Evolutionary conservation across 2,888 invertebrate genomes (phyloP).

Genomic region (Drosophila demipolita): DNA sequence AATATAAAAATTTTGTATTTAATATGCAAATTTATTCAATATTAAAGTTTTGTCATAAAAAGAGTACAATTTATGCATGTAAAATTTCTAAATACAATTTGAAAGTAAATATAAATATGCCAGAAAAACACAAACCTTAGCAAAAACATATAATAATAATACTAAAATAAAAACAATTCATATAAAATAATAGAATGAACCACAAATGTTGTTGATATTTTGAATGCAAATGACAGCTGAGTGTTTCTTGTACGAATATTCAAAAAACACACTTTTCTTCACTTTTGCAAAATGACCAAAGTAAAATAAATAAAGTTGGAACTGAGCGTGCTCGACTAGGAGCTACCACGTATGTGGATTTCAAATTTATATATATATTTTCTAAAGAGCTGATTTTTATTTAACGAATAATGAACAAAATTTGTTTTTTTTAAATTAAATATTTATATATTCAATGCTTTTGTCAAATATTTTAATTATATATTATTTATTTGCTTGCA

Average conservation of each 20-base stretch:
- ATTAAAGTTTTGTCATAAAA: not conserved
- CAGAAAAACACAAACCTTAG: not conserved
- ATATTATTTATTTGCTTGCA: too few species aligned
- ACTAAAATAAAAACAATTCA: not conserved
- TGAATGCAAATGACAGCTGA: conserved; percentile 28
- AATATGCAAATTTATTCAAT: not conserved
- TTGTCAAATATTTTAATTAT: too few species aligned
- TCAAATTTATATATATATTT: too few species aligned
- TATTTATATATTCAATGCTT: too few species aligned
- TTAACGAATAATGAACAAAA: too few species aligned
- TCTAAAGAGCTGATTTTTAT: not conserved
- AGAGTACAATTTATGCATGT: not conserved
- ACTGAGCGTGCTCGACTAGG: rapidly evolving
- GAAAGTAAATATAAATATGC: not conserved
- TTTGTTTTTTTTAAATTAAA: too few species aligned
- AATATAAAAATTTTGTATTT: not conserved
- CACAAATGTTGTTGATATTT: not conserved
- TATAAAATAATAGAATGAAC: conserved; percentile 9
- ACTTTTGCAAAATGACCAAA: conserved; percentile 3
- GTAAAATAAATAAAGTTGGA: not conserved
- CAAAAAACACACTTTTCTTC: conserved; percentile 4
- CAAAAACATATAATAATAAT: not conserved
- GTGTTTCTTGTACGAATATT: not conserved
- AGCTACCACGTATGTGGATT: not conserved
- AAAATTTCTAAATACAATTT: not conserved